These are phyloP conservation scores for Seira sanloemensis DNA, from an alignment of 2,888 invertebrate species.

Conservation along the genomic window DNA sequence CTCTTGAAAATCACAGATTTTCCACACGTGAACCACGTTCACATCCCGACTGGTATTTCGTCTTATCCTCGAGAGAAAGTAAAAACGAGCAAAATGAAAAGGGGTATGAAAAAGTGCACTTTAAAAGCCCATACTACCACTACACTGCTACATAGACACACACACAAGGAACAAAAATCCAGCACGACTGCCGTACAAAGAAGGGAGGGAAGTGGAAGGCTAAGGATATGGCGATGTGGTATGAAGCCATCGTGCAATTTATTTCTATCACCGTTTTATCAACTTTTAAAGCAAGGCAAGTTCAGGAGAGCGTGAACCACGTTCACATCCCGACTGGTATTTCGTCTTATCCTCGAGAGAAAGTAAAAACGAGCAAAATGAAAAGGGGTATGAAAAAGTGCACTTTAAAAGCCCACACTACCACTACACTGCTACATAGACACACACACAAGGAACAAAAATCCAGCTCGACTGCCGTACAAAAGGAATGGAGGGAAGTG, in stretches of 20 bases:
- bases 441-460: too few relatives aligned
- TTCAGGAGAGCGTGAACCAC: slow-evolving; percentile 36
- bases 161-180: too few relatives aligned
- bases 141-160: background rate
- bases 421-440: background rate
- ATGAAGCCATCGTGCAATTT: background rate
- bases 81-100: background rate
- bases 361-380: slow-evolving; percentile 13
- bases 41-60: background rate
- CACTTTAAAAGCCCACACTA: background rate
- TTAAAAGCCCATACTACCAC: background rate
- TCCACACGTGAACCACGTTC: slow-evolving; percentile 43
- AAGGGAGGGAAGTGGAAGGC: too few relatives aligned
- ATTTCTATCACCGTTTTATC: background rate
- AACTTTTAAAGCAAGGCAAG: background rate
- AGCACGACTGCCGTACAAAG: too few relatives aligned
- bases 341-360: slow-evolving; percentile 30
- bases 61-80: slow-evolving; percentile 34
- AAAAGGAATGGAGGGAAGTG: too few relatives aligned
- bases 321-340: background rate
- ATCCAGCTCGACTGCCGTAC: too few relatives aligned
- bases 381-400: background rate
- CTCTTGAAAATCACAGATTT: slow-evolving; percentile 59
- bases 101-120: background rate
- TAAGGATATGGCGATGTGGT: too few relatives aligned